These are phyloP conservation scores for Procambarus virginalis DNA, from an alignment of 1,140 invertebrate genomes.

Conservation along the genomic window DNA sequence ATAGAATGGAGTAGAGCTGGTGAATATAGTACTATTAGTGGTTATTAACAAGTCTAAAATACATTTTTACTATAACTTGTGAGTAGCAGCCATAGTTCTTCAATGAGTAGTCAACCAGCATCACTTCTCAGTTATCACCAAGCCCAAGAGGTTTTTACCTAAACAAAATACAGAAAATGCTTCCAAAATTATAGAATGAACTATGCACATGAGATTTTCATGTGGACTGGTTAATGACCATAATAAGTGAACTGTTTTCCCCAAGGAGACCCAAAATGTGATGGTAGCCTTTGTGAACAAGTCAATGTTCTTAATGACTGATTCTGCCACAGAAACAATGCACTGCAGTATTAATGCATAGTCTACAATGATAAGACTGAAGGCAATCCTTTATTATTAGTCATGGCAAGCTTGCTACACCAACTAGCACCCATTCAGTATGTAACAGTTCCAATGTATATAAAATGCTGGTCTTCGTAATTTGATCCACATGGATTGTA, in stretches of 20 bases:
- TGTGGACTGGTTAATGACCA: constrained; percentile 35
- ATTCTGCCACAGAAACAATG: not conserved
- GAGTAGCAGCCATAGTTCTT: constrained; percentile 57
- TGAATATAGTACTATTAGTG: constrained; percentile 66
- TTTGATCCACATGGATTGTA: constrained; percentile 8
- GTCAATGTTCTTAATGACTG: not conserved
- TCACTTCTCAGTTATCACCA: constrained; percentile 40
- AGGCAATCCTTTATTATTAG: constrained; percentile 17
- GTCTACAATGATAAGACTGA: not conserved
- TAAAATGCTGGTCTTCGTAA: not conserved
- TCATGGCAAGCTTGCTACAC: constrained; percentile 57
- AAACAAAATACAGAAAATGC: constrained; percentile 26
- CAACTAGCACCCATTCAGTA: constrained; percentile 64
- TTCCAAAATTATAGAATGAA: constrained; percentile 32
- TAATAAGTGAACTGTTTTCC: constrained; percentile 22
- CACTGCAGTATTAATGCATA: not conserved
- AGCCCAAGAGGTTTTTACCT: not conserved
- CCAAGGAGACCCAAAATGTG: constrained; percentile 33
- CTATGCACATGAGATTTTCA: constrained; percentile 37
- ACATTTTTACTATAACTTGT: constrained; percentile 59
- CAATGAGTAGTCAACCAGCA: constrained; percentile 2
- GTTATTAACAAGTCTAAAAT: constrained; percentile 66
- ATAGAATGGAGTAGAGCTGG: constrained; percentile 58
- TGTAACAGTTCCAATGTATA: constrained; percentile 31
- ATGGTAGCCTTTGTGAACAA: not conserved